A percentile compares a stretch with the other conserved stretches of the same genome.
These are phyloP conservation scores for Rhinoptilus africanus DNA, from an alignment of 2,113 vertebrate species.

Conservation along the genomic window DNA sequence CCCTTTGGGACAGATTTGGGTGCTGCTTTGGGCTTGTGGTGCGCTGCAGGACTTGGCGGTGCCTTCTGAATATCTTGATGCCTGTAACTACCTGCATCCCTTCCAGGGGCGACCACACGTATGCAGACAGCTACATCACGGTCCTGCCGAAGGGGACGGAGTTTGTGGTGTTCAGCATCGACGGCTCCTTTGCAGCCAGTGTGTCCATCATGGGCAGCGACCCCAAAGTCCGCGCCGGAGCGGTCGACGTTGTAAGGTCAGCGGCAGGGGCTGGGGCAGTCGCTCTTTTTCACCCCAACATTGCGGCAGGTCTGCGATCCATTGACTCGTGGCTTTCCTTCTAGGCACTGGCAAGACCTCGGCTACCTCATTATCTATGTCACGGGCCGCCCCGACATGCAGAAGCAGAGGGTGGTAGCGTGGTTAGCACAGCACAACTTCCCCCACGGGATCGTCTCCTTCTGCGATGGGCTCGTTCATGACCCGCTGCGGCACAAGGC, in stretches of 20 bases:
- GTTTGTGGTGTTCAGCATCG: constrained; percentile 98
- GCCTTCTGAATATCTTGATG: background rate
- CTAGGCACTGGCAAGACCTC: constrained; percentile 97
- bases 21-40: background rate
- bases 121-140: constrained; percentile 92
- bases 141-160: constrained; percentile 89
- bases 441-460: constrained; percentile 94
- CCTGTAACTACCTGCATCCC: background rate
- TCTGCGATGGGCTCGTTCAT: constrained; percentile 95
- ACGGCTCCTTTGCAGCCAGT: constrained; percentile 96
- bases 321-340: background rate
- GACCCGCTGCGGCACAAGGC: constrained; percentile 96
- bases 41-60: background rate
- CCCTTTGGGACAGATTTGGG: background rate
- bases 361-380: constrained; percentile 98
- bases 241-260: constrained; percentile 96
- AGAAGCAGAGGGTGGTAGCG: constrained; percentile 98
- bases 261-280: background rate
- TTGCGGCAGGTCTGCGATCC: background rate
- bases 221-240: constrained; percentile 95
- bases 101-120: constrained; percentile 92
- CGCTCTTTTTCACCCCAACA: rapidly evolving
- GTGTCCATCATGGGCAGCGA: constrained; percentile 99
- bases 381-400: constrained; percentile 98
- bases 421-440: constrained; percentile 99